Evolutionary conservation across 2,797 vertebrate genomes (phyloP).

Genomic region (Parauchenoglanis punctatus): DNA sequence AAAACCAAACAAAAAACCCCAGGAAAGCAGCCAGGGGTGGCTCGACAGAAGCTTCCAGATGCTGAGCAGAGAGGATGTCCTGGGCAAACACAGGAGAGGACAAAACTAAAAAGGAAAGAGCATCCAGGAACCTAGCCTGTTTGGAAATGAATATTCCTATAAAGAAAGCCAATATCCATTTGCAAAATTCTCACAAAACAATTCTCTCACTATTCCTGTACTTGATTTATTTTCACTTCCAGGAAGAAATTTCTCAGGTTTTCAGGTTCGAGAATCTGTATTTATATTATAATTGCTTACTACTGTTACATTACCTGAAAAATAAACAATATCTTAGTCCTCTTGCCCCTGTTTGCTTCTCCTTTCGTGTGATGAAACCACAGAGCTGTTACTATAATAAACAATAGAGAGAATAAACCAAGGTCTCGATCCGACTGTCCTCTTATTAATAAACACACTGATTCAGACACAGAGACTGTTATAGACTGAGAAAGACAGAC

Average conservation of each 20-base stretch:
- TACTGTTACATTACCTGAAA: constrained; percentile 20
- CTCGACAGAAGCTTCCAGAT: constrained; percentile 55
- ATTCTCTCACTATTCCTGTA: constrained; percentile 10
- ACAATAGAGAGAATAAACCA: constrained; percentile 69
- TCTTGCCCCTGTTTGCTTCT: constrained; percentile 41
- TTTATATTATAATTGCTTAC: constrained; percentile 26
- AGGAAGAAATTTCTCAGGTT: neutral
- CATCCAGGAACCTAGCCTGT: constrained; percentile 54
- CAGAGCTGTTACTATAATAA: constrained; percentile 58
- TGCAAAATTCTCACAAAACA: constrained; percentile 9
- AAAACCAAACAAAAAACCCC: constrained; percentile 59
- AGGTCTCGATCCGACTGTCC: constrained; percentile 61
- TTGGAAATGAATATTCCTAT: constrained; percentile 42
- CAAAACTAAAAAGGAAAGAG: constrained; percentile 31
- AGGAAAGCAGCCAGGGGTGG: constrained; percentile 63
- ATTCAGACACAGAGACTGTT: neutral
- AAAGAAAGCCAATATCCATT: constrained; percentile 42
- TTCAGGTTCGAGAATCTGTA: neutral
- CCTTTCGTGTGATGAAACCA: constrained; percentile 42
- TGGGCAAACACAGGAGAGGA: constrained; percentile 63
- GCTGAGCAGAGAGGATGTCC: constrained; percentile 71
- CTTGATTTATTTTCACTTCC: neutral
- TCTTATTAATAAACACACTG: constrained; percentile 61
- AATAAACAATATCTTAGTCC: constrained; percentile 25
- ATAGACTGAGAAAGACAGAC: constrained; percentile 22